Base-by-base conservation (phyloP, 2,797 vertebrate species). In the Morus bassanus region DNA sequence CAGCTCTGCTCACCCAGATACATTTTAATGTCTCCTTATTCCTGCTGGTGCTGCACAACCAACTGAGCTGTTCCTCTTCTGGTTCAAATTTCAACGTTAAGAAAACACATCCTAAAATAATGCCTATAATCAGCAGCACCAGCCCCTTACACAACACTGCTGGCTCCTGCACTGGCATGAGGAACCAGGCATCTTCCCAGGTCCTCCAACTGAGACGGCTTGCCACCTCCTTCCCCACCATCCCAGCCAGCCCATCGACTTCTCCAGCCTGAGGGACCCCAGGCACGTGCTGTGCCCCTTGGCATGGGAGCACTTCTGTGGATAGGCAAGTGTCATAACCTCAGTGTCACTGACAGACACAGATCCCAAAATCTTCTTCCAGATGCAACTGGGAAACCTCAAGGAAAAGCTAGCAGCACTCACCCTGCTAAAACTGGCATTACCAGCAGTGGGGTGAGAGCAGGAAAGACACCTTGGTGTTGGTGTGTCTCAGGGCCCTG, bases 1-100 rank as follows among this genome's bases (percentile, higher is more conserved):
- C 76, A 78, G 61, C 35, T 69, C 87, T 84, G 61, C 85, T 94
- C 85, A 70, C 85, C 86, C 83, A 94, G 65, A 77, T 88, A 65
- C 24, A 74, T 91, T 87, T 89, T 91, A 96, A 94, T 51, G 51
- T 57, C 59, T 85, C 53, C 83, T 91, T 93, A 77, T 65, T 93
- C 35, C 91, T 91, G 53, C 39, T 82, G 78, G 74, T 78, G 54
- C 74, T 53, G 54, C 25, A 54, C 13, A 89, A 91, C 43, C 57
- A 91, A 53, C 31, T 10, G 64, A 93, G 79, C 51, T 86, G 14
- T 25, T 92, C 31, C 37, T 93, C 37, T 79, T 61, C 68, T 57
- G 48, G 11, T 89, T 92, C 56, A 9, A 39, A 83, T 79, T 65
- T 37, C 78, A 63, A 37, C 67, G 54, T 73, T 76, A 95, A 83